Evolutionary conservation across 2,113 vertebrate genomes (phyloP), one percentile per base, ranked within the genome.

Genomic region (Lethenteron camtschaticum): DNA sequence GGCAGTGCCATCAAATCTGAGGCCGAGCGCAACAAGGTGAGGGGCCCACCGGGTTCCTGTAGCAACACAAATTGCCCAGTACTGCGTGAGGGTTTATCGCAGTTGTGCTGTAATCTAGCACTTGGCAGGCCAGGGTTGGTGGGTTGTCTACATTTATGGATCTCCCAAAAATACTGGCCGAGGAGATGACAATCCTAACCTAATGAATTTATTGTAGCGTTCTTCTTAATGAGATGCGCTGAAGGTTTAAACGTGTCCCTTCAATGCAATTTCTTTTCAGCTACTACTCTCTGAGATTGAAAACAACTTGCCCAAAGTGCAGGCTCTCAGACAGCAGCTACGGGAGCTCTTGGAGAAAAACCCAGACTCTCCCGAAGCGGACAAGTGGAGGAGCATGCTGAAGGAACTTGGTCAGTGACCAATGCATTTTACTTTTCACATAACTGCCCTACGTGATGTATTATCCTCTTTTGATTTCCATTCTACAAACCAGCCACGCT

Each of bases 21-120:
- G 78, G 91, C 85, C 3, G 84, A 88, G 73, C 85, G 90, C 79
- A 95, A 96, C 81, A 94, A 97, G 89, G 94, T 95, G 75, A 69
- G n/a, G 41, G 55, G 7, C 60, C 63, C 41, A 41, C 41, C 41
- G 41, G 41, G 41, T 41, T 41, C 41, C 41, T 7, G 41, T 41
- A 41, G 5, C 41, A 41, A 41, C 41, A 41, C 41, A 41, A 41
- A 41, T 41, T 41, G 41, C 41, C 41, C 41, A 41, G 41, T 41
- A 41, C 41, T 41, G 41, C 6, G 5, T 41, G 41, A 41, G 6
- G 41, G 41, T 41, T 41, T 41, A 7, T 41, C 5, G 41, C 5
- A 5, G 41, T 41, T 41, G 4, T 41, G 41, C 41, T 41, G 4
- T 41, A 6, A 41, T 41, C 41, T 41, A 41, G 41, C 41, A 7